Percentiles rank a stretch among this genome's conserved stretches.
Evolutionary conservation across 2,113 vertebrate genomes (phyloP).

Genomic region (Sceloporus tristichus): DNA sequence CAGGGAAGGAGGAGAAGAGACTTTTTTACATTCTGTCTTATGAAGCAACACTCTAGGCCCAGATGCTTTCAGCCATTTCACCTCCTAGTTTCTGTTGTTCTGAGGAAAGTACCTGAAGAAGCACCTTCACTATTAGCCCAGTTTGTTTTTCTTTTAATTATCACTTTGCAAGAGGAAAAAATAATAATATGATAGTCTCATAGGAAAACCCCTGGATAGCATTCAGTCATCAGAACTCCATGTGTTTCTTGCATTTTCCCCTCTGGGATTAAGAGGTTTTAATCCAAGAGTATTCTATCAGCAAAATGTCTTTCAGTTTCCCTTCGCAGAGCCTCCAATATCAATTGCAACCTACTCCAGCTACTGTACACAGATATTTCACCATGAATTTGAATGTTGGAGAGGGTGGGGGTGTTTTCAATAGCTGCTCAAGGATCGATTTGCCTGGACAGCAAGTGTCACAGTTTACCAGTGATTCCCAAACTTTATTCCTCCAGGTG

Average conservation of each 20-base stretch:
- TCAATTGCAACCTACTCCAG: too few relatives aligned
- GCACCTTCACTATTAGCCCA: constrained; percentile 58
- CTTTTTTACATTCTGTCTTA: constrained; percentile 75
- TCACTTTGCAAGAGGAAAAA: not conserved
- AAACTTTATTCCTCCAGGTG: too few relatives aligned
- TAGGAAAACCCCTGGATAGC: not conserved
- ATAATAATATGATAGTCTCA: not conserved
- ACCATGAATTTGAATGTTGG: too few relatives aligned
- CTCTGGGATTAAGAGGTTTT: not conserved
- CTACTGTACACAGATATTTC: not conserved
- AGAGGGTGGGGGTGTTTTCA: too few relatives aligned
- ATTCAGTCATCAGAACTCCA: not conserved
- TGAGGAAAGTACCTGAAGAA: constrained; percentile 45
- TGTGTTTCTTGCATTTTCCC: not conserved
- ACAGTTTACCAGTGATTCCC: not conserved
- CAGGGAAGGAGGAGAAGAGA: constrained; percentile 60
- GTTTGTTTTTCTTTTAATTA: not conserved
- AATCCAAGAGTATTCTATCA: too few relatives aligned
- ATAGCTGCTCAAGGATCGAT: too few relatives aligned
- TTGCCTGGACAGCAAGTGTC: not conserved
- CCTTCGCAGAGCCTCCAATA: too few relatives aligned
- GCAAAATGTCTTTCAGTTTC: too few relatives aligned
- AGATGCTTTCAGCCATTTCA: constrained; percentile 64
- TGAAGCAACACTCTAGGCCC: constrained; percentile 65
- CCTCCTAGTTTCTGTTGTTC: constrained; percentile 69